Percentiles rank a stretch among this genome's conserved stretches.
Evolutionary conservation across 2,888 invertebrate genomes (phyloP).

Genomic region (Eupithecia dodoneata): DNA sequence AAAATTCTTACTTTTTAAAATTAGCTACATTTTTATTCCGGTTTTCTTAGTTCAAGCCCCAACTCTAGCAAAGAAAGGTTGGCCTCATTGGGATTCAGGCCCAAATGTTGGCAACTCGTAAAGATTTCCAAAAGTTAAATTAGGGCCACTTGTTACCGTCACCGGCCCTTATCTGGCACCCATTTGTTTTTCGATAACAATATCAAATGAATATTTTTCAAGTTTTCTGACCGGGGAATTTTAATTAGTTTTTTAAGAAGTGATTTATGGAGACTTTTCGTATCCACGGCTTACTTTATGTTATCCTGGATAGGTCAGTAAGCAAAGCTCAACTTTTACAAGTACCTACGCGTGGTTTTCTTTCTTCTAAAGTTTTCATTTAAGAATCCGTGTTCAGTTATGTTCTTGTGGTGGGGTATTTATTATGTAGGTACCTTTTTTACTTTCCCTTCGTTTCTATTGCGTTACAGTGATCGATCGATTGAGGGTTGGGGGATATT

Average conservation of each 20-base stretch:
- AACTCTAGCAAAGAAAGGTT: slow-evolving; percentile 16
- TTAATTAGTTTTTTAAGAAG: slow-evolving; percentile 34
- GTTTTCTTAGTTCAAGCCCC: neutral
- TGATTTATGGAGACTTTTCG: neutral
- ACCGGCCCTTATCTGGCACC: slow-evolving; percentile 56
- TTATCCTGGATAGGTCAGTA: slow-evolving; percentile 5
- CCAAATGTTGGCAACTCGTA: slow-evolving; percentile 57
- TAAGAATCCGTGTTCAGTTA: neutral
- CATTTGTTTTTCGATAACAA: slow-evolving; percentile 64
- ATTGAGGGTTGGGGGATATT: no score
- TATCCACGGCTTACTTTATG: neutral
- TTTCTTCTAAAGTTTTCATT: no score
- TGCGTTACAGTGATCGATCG: no score
- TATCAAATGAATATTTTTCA: slow-evolving; percentile 52
- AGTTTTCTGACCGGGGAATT: slow-evolving; percentile 22
- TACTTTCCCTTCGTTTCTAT: no score
- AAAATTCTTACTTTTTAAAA: neutral
- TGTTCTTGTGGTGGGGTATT: neutral
- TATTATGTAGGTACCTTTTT: no score
- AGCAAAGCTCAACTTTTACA: neutral
- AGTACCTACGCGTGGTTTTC: neutral
- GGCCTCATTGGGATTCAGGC: slow-evolving; percentile 57
- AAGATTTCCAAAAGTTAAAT: slow-evolving; percentile 72
- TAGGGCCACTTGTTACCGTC: slow-evolving; percentile 69
- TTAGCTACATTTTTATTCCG: neutral